Evolutionary conservation across 2,113 vertebrate genomes (phyloP).

Genomic region (Corythoichthys intestinalis): DNA sequence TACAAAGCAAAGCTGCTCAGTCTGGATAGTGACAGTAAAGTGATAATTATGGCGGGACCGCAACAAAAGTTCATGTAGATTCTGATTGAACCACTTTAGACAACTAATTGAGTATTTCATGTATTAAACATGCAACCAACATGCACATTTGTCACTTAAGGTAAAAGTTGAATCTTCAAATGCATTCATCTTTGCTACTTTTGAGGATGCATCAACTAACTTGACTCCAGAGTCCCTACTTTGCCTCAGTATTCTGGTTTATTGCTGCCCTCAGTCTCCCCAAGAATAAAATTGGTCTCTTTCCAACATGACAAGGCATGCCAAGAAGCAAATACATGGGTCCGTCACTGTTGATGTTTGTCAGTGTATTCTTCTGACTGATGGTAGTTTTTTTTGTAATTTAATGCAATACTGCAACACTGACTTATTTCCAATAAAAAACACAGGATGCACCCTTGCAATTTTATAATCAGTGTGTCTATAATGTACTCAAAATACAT

Average conservation of each 20-base stretch:
- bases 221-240: neutral
- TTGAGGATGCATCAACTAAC: neutral
- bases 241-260: neutral
- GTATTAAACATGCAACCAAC: neutral
- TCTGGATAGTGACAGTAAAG: slow-evolving; percentile 24
- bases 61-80: slow-evolving; percentile 5
- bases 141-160: too few relatives aligned
- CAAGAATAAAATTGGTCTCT: neutral
- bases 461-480: neutral
- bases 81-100: neutral
- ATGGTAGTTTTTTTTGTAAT: too few relatives aligned
- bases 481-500: neutral
- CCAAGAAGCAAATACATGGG: too few relatives aligned
- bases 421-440: too few relatives aligned
- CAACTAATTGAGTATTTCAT: neutral
- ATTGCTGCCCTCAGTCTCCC: neutral
- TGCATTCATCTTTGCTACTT: neutral
- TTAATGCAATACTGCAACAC: too few relatives aligned
- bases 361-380: too few relatives aligned
- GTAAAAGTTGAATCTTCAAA: neutral
- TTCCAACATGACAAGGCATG: neutral
- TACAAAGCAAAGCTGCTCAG: slow-evolving; percentile 41
- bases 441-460: too few relatives aligned
- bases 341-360: neutral
- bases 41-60: slow-evolving; percentile 38